Percentiles rank a stretch among this genome's conserved stretches.
Conservation (phyloP, 2,113 vertebrate genomes). For the Saiga tatarica region DNA sequence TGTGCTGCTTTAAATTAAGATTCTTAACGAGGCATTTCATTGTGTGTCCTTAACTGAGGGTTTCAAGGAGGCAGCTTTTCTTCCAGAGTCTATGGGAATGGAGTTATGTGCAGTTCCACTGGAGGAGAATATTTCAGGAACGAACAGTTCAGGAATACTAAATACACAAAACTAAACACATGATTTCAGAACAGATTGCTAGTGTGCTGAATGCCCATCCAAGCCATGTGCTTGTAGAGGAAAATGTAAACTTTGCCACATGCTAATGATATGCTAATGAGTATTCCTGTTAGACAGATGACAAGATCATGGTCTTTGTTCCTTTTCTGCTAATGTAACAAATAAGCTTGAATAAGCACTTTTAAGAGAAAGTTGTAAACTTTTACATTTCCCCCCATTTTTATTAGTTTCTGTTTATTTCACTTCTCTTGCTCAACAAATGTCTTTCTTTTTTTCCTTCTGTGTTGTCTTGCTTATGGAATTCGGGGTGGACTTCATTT, state of each 20-base stretch:
- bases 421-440: neutral
- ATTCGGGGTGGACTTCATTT: neutral
- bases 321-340: neutral
- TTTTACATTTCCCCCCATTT: neutral
- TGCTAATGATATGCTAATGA: conserved; percentile 24
- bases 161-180: neutral
- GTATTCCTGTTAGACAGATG: neutral
- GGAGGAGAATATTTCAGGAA: neutral
- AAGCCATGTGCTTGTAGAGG: neutral
- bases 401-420: conserved; percentile 4
- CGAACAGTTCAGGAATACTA: neutral
- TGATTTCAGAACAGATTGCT: neutral
- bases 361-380: neutral
- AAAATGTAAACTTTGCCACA: conserved; percentile 39
- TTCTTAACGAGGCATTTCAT: conserved; percentile 75
- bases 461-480: neutral
- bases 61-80: neutral
- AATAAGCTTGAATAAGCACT: neutral
- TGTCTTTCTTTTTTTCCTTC: neutral
- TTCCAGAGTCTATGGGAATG: neutral
- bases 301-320: neutral
- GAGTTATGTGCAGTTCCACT: neutral
- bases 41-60: conserved; percentile 35
- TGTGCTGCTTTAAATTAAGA: conserved; percentile 71
- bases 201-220: neutral